Evolutionary conservation across 37 sponge, comb jelly and placozoan species (phyloP).

Genomic region (Agelas oroides): DNA sequence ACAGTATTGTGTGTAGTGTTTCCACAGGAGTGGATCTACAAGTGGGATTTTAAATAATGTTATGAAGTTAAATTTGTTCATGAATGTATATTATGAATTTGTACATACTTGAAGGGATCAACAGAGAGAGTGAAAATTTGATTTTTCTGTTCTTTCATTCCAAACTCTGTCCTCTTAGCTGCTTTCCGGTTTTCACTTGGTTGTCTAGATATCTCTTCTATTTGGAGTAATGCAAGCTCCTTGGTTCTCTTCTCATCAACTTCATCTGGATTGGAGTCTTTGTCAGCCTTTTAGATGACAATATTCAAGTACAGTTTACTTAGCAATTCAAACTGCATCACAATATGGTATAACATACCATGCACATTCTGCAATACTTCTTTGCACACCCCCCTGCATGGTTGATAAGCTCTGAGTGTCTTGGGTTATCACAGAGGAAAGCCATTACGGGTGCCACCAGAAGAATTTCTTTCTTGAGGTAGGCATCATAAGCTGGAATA

Average conservation of each 20-base stretch:
- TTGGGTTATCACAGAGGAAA: conserved; percentile 43
- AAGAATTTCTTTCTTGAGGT: conserved; percentile 22
- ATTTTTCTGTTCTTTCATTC: conserved; percentile 29
- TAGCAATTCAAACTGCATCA: neutral
- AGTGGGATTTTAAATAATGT: no score
- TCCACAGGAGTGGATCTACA: conserved; percentile 59
- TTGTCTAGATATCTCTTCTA: conserved; percentile 1
- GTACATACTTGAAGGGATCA: conserved; percentile 31
- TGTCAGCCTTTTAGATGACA: neutral
- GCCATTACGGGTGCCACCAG: conserved; percentile 40
- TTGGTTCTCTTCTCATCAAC: neutral
- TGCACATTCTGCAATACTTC: conserved; percentile 51
- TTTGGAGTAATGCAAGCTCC: neutral
- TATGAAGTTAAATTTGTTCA: neutral
- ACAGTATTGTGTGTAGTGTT: conserved; percentile 46
- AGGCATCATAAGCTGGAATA: conserved; percentile 23
- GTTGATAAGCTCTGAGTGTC: conserved; percentile 42
- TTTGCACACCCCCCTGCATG: conserved; percentile 46
- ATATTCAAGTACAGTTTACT: neutral
- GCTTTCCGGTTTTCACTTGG: neutral
- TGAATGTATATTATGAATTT: neutral
- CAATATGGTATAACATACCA: conserved; percentile 28
- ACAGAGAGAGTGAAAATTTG: conserved; percentile 13
- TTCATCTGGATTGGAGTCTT: neutral
- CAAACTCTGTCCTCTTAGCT: conserved; percentile 14